Conservation (phyloP, 2,113 vertebrate species). For the Vidua macroura region DNA sequence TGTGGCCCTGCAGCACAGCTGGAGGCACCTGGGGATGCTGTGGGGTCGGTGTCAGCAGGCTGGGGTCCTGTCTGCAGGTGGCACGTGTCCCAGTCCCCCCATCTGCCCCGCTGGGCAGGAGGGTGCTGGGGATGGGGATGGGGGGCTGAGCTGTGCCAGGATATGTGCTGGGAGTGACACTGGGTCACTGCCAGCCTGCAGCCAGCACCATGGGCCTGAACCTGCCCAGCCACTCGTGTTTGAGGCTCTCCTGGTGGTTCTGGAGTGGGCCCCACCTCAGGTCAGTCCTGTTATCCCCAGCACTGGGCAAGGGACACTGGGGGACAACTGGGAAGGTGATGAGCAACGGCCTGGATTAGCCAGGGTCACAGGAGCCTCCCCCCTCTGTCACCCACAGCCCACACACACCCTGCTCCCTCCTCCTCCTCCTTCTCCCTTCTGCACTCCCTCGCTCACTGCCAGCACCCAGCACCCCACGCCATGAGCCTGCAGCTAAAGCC, state of each 20-base stretch:
- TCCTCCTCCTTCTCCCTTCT: not conserved
- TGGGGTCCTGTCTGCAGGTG: not conserved
- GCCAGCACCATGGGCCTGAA: not conserved
- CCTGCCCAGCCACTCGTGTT: not conserved
- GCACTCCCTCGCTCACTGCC: not conserved
- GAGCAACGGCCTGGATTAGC: not conserved
- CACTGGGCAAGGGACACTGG: not conserved
- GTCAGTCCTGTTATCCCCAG: not conserved
- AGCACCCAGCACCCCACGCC: not conserved
- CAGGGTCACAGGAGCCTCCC: not conserved
- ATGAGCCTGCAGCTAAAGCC: constrained; percentile 79
- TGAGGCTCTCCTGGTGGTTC: not conserved
- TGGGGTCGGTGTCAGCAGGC: not conserved
- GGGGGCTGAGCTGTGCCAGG: not conserved
- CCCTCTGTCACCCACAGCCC: not conserved
- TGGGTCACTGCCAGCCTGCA: not conserved
- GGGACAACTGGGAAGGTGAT: not conserved
- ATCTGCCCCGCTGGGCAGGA: not conserved
- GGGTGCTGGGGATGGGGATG: not conserved
- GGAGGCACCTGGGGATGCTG: fast-evolving
- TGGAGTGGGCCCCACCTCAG: not conserved
- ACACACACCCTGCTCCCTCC: not conserved
- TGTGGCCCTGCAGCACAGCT: not conserved
- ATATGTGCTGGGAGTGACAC: fast-evolving
- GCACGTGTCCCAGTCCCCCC: not conserved